These are phyloP conservation scores for Eupleurogrammus muticus DNA, from an alignment of 2,797 vertebrate species.

Conservation along the genomic window DNA sequence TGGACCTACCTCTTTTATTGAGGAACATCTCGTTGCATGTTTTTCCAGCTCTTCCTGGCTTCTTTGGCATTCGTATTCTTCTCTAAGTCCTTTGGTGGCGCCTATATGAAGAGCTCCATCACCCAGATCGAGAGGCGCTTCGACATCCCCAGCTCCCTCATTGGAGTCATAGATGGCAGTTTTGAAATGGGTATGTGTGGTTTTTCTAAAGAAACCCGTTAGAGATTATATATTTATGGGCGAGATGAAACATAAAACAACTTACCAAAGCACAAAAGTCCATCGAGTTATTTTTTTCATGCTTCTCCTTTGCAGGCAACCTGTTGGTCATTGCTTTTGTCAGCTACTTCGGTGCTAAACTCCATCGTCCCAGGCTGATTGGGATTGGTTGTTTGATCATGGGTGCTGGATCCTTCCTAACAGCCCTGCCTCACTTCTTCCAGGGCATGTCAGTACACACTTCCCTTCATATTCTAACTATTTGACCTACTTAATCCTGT, in stretches of 20 bases:
- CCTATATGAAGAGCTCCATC: constrained; percentile 94
- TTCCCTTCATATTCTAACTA: not conserved
- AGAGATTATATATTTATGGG: not conserved
- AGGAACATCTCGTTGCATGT: constrained; percentile 9
- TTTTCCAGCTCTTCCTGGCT: constrained; percentile 88
- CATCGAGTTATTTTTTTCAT: not conserved
- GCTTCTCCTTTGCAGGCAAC: constrained; percentile 74
- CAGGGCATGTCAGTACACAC: constrained; percentile 80
- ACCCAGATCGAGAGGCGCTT: constrained; percentile 96
- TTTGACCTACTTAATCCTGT: not conserved
- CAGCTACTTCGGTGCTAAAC: constrained; percentile 86
- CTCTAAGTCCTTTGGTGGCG: constrained; percentile 90
- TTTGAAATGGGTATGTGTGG: constrained; percentile 92
- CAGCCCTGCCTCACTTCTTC: constrained; percentile 83
- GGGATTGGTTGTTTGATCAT: constrained; percentile 83
- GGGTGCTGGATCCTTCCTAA: constrained; percentile 74
- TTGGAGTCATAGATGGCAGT: constrained; percentile 94
- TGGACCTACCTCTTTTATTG: not conserved
- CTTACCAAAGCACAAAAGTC: not conserved
- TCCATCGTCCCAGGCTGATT: constrained; percentile 85
- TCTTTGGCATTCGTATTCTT: constrained; percentile 88
- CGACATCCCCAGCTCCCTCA: constrained; percentile 91
- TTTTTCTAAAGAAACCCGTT: not conserved
- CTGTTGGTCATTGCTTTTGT: constrained; percentile 85
- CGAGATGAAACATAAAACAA: too few relatives aligned